A percentile compares a stretch with the other conserved stretches of the same genome.
phyloP scores from a whole-genome alignment of 2,888 invertebrate genomes.

The Fragum fragum region DNA sequence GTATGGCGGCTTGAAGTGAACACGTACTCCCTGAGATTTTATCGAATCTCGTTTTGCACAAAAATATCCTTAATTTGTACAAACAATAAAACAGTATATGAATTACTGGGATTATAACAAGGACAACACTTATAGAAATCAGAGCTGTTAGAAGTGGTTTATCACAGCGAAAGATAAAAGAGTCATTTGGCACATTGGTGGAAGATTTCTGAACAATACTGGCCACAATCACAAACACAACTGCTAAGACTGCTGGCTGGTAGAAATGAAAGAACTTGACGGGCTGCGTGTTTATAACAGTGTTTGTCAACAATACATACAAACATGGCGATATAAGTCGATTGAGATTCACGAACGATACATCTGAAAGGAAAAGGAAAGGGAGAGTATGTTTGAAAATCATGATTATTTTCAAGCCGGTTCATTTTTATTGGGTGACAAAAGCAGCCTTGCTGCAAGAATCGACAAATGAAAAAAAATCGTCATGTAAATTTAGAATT shows the following conservation, averaged over 20 bases:
- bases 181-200: background rate
- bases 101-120: slow-evolving; percentile 40
- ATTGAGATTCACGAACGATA: slow-evolving; percentile 29
- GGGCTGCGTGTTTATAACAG: slow-evolving; percentile 32
- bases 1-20: slow-evolving; percentile 19
- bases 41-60: slow-evolving; percentile 40
- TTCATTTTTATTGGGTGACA: too few relatives aligned
- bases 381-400: too few relatives aligned
- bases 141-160: slow-evolving; percentile 30
- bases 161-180: slow-evolving; percentile 32
- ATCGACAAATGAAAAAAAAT: too few relatives aligned
- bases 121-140: slow-evolving; percentile 26
- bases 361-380: slow-evolving; percentile 35
- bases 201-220: background rate
- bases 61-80: slow-evolving; percentile 34
- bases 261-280: slow-evolving; percentile 49
- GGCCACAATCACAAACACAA: slow-evolving; percentile 24
- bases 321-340: slow-evolving; percentile 30
- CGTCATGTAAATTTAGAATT: too few relatives aligned
- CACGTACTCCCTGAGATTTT: slow-evolving; percentile 17
- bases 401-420: too few relatives aligned
- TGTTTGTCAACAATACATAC: slow-evolving; percentile 31
- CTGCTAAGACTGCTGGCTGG: slow-evolving; percentile 30
- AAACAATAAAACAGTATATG: slow-evolving; percentile 39
- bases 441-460: too few relatives aligned